These are phyloP conservation scores for Aleiodes leptofemur DNA, from an alignment of 2,888 invertebrate species.

Conservation along the genomic window DNA sequence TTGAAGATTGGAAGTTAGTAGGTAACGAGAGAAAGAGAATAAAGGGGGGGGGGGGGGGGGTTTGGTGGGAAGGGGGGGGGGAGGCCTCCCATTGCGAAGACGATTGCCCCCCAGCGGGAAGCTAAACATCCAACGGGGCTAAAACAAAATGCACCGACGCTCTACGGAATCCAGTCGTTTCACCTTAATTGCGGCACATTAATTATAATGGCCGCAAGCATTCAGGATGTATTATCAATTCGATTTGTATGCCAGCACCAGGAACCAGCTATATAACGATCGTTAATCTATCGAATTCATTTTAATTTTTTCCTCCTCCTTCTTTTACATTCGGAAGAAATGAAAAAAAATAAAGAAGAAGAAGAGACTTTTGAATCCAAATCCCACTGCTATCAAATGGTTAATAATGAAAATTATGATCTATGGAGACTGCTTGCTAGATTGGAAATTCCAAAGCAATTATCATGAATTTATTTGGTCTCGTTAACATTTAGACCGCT, in stretches of 20 bases:
- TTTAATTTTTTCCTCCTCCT: slow-evolving; percentile 20
- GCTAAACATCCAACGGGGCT: slow-evolving; percentile 71
- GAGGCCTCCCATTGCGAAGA: slow-evolving; percentile 70
- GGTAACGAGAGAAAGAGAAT: slow-evolving; percentile 41
- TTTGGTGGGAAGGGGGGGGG: slow-evolving; percentile 52
- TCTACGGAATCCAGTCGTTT: slow-evolving; percentile 66
- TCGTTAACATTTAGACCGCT: neutral
- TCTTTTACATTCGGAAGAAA: neutral
- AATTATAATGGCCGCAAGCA: slow-evolving; percentile 71
- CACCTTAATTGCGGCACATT: slow-evolving; percentile 73
- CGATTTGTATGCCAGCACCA: slow-evolving; percentile 55
- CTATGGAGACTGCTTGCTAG: neutral
- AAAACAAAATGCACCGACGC: slow-evolving; percentile 72
- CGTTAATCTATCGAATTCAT: slow-evolving; percentile 48
- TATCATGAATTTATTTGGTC: too few species aligned
- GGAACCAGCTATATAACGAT: slow-evolving; percentile 39
- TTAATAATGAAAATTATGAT: slow-evolving; percentile 19
- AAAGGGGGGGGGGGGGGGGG: too few species aligned
- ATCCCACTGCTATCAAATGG: slow-evolving; percentile 7
- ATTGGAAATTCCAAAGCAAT: too few species aligned
- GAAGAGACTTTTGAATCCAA: neutral
- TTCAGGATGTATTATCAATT: slow-evolving; percentile 59
- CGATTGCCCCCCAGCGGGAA: slow-evolving; percentile 74
- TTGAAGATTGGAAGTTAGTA: slow-evolving; percentile 49
- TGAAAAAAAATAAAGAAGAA: slow-evolving; percentile 17